phyloP scores from a whole-genome alignment of 2,888 invertebrate genomes.

The Dryobotodes eremita region DNA sequence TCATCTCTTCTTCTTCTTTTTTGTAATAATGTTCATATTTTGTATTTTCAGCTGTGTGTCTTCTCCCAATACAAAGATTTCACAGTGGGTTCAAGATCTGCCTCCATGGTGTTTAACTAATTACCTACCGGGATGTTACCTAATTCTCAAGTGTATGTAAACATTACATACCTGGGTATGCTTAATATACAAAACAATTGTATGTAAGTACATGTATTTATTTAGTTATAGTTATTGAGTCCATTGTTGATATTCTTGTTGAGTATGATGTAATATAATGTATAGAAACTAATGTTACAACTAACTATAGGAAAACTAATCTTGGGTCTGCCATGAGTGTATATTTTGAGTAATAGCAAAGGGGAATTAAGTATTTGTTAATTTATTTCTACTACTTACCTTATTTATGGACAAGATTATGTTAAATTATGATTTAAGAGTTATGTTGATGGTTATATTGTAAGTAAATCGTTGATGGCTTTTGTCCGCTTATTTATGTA shows the following conservation, averaged over 20 bases:
- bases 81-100: conserved; percentile 95
- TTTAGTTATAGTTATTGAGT: conserved; percentile 86
- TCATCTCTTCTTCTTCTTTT: conserved; percentile 4
- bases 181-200: conserved; percentile 65
- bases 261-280: conserved; percentile 88
- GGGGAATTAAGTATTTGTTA: conserved; percentile 53
- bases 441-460: conserved; percentile 37
- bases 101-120: conserved; percentile 92
- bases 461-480: conserved; percentile 45
- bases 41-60: conserved; percentile 95
- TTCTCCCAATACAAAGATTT: conserved; percentile 98
- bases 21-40: conserved; percentile 22
- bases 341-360: conserved; percentile 66
- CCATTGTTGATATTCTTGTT: conserved; percentile 91
- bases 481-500: conserved; percentile 45
- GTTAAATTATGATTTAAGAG: conserved; percentile 44
- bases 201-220: conserved; percentile 79
- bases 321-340: conserved; percentile 67
- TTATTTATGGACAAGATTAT: conserved; percentile 51
- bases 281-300: conserved; percentile 75
- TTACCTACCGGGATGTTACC: conserved; percentile 67
- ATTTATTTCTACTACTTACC: conserved; percentile 62
- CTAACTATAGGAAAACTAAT: conserved; percentile 69
- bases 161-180: conserved; percentile 67
- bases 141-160: conserved; percentile 69